A percentile compares a stretch with the other conserved stretches of the same genome.
These are phyloP conservation scores for Leucoraja erinaceus DNA, from an alignment of 2,113 vertebrate genomes.

Conservation along the genomic window DNA sequence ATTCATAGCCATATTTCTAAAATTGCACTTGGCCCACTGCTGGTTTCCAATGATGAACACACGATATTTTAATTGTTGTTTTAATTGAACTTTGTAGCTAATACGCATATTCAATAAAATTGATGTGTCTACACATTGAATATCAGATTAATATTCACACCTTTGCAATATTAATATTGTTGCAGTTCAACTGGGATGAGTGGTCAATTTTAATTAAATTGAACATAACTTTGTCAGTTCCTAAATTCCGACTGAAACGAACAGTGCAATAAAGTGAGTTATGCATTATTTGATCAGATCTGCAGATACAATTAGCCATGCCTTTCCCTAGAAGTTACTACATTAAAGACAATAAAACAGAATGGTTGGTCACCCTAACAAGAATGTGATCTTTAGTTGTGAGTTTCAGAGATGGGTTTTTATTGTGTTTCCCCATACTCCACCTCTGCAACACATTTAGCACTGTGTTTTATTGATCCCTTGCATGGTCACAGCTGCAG, in stretches of 20 bases:
- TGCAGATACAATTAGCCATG: background rate
- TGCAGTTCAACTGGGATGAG: background rate
- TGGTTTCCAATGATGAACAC: background rate
- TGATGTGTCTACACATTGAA: background rate
- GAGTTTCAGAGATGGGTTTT: too few relatives aligned
- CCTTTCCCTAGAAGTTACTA: too few relatives aligned
- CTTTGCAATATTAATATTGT: background rate
- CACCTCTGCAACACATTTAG: too few relatives aligned
- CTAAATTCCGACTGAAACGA: background rate
- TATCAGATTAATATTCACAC: background rate
- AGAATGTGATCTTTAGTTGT: too few relatives aligned
- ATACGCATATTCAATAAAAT: background rate
- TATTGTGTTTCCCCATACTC: too few relatives aligned
- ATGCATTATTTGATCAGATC: background rate
- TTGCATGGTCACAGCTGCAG: too few relatives aligned
- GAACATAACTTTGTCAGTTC: background rate
- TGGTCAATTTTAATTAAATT: constrained; percentile 4
- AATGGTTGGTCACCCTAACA: too few relatives aligned
- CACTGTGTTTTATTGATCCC: too few relatives aligned
- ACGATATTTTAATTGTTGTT: background rate
- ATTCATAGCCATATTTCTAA: background rate
- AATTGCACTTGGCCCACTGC: background rate
- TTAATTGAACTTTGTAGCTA: background rate
- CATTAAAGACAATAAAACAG: too few relatives aligned
- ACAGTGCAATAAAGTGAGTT: constrained; percentile 5